Conservation (phyloP, 2,113 vertebrate species). For the Hucho hucho region DNA sequence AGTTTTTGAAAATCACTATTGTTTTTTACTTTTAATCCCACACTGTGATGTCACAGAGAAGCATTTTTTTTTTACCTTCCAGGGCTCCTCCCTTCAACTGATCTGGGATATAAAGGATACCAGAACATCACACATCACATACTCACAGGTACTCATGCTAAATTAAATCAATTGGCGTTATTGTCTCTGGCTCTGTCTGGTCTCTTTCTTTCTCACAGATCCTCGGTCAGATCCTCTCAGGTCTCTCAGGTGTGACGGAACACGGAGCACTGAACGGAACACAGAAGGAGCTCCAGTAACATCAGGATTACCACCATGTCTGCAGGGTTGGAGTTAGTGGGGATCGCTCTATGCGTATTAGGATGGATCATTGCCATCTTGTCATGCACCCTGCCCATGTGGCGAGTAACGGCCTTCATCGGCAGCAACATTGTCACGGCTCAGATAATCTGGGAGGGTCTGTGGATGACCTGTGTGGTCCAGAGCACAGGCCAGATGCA, state of each 20-base stretch:
- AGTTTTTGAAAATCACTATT: too few relatives aligned
- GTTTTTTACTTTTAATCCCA: too few relatives aligned
- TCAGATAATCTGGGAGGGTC: constrained; percentile 77
- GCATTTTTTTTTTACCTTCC: constrained; percentile 37
- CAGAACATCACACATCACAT: constrained; percentile 48
- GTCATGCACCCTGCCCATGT: constrained; percentile 75
- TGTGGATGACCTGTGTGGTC: constrained; percentile 79
- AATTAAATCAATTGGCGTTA: constrained; percentile 20
- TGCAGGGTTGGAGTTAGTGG: constrained; percentile 71
- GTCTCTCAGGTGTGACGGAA: constrained; percentile 28
- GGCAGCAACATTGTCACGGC: constrained; percentile 78
- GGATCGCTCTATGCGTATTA: constrained; percentile 69
- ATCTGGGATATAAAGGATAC: constrained; percentile 68
- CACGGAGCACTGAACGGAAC: background rate
- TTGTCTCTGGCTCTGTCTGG: constrained; percentile 10
- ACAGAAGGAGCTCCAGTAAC: constrained; percentile 17
- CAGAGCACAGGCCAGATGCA: constrained; percentile 79
- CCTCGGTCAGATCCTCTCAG: background rate
- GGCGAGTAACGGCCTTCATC: constrained; percentile 76
- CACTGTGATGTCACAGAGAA: constrained; percentile 19
- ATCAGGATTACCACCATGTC: constrained; percentile 62
- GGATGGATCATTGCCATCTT: constrained; percentile 76
- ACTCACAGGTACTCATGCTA: constrained; percentile 21
- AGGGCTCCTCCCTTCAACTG: constrained; percentile 70
- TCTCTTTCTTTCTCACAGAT: background rate